A percentile compares a stretch with the other conserved stretches of the same genome.
Evolutionary conservation across 2,797 vertebrate species (phyloP).

Genomic region (Chelidonichthys spinosus): DNA sequence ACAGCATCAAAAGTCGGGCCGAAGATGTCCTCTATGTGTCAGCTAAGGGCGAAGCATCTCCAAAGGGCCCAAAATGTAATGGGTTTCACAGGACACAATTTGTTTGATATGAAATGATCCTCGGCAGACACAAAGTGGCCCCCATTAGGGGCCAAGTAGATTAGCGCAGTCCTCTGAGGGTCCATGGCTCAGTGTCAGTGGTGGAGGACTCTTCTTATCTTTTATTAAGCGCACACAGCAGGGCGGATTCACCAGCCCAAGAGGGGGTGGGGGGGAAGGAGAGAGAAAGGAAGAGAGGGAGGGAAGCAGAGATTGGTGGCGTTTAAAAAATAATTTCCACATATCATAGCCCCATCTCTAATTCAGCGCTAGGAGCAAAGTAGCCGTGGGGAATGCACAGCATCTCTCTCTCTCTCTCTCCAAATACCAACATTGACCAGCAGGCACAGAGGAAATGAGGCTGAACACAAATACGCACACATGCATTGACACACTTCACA

Average conservation of each 20-base stretch:
- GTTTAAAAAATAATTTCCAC: slow-evolving; percentile 99
- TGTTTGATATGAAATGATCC: slow-evolving; percentile 99
- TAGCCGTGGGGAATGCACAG: slow-evolving; percentile 88
- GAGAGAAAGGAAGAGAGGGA: slow-evolving; percentile 36
- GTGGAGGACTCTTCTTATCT: slow-evolving; percentile 99
- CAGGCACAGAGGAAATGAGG: slow-evolving; percentile 79
- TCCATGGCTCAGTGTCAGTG: slow-evolving; percentile 93
- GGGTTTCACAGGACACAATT: slow-evolving; percentile 83
- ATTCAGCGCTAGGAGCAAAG: slow-evolving; percentile 94
- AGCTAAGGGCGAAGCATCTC: slow-evolving; percentile 81
- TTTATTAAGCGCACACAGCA: slow-evolving; percentile 99
- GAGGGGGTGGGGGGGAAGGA: slow-evolving; percentile 26
- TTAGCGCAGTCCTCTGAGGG: slow-evolving; percentile 90
- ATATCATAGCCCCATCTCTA: slow-evolving; percentile 97
- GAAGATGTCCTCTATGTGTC: slow-evolving; percentile 83
- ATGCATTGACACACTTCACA: slow-evolving; percentile 2
- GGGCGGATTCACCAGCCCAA: slow-evolving; percentile 81
- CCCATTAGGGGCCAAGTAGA: slow-evolving; percentile 99
- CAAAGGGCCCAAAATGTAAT: slow-evolving; percentile 82
- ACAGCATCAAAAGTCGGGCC: slow-evolving; percentile 73
- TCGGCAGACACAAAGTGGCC: slow-evolving; percentile 96
- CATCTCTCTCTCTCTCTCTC: slow-evolving; percentile 81
- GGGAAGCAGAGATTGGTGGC: slow-evolving; percentile 91
- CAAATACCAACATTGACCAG: slow-evolving; percentile 82
- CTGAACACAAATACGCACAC: slow-evolving; percentile 67